Evolutionary conservation across 2,797 vertebrate genomes (phyloP).

Genomic region (Cichlasoma orientale): DNA sequence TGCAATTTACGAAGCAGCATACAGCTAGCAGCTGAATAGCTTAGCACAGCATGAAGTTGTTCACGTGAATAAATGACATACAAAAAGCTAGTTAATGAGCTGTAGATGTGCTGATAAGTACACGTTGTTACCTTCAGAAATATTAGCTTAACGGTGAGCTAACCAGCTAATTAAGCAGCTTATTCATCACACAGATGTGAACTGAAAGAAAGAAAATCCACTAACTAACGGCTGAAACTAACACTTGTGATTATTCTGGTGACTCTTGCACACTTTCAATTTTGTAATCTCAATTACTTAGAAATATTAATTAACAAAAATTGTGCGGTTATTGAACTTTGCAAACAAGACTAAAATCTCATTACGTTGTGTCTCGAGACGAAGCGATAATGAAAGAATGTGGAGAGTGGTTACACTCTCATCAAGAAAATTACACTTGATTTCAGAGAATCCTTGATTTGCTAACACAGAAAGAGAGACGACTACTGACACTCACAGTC

Average conservation of each 20-base stretch:
- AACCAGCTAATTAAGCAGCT: neutral
- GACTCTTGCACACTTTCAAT: neutral
- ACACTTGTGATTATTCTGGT: neutral
- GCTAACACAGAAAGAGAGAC: too few relatives aligned
- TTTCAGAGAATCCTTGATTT: constrained; percentile 17
- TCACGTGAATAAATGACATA: fast-evolving
- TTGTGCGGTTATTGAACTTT: neutral
- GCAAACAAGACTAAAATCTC: neutral
- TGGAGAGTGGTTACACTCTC: neutral
- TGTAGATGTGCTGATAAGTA: too few relatives aligned
- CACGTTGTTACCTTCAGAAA: neutral
- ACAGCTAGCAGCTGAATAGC: neutral
- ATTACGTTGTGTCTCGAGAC: neutral
- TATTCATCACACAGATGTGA: neutral
- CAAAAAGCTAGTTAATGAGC: neutral
- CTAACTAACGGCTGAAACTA: neutral
- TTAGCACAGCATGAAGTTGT: neutral
- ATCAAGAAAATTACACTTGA: constrained; percentile 14
- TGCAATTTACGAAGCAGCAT: too few relatives aligned
- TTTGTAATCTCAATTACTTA: neutral
- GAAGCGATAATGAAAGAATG: neutral
- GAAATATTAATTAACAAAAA: neutral
- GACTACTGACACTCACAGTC: too few relatives aligned
- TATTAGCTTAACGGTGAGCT: neutral
- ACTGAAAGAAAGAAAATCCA: neutral